Conservation (phyloP, 2,113 vertebrate genomes). For the Sinosuthora webbiana region DNA sequence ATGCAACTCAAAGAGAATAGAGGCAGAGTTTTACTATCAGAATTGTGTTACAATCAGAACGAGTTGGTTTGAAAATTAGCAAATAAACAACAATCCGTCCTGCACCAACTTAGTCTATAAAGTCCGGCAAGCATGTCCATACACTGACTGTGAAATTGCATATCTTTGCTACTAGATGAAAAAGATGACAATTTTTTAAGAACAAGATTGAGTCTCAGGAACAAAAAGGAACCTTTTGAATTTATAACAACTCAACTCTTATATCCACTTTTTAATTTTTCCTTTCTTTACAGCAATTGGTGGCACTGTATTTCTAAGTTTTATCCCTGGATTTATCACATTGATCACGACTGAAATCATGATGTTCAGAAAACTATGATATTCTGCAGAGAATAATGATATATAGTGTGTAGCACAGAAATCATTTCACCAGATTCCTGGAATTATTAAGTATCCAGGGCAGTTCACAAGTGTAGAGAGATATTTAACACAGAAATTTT, state of each 20-base stretch:
- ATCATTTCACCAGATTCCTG: background rate
- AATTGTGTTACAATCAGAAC: background rate
- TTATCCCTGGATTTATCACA: background rate
- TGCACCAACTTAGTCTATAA: rapidly evolving
- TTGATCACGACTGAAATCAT: background rate
- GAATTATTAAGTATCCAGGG: background rate
- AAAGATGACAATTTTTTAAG: background rate
- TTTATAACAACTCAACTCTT: background rate
- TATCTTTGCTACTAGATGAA: background rate
- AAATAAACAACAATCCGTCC: background rate
- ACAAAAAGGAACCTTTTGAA: background rate
- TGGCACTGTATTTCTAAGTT: background rate
- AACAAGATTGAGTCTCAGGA: background rate
- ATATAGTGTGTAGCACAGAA: background rate
- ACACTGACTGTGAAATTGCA: background rate
- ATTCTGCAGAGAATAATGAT: background rate
- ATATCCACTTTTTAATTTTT: background rate
- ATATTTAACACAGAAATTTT: background rate
- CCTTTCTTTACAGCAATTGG: background rate
- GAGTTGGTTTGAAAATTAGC: background rate
- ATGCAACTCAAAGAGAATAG: background rate
- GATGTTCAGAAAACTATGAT: background rate
- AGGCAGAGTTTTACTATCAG: background rate
- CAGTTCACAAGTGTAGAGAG: background rate
- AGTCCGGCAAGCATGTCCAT: background rate